Base-by-base conservation (phyloP, 2,797 vertebrate genomes). In the Phataginus tricuspis region DNA sequence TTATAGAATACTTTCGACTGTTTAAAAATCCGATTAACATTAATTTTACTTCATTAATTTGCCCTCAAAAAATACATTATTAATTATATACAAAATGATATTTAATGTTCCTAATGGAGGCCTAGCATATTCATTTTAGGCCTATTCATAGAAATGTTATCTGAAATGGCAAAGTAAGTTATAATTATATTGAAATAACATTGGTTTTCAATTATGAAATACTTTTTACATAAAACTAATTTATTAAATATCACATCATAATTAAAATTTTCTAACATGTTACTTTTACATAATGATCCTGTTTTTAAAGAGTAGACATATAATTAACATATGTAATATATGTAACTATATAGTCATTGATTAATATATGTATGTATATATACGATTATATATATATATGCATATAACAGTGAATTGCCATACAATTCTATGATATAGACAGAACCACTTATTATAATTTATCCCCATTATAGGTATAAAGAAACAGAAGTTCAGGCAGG, bases 41-140 rank as follows among this genome's bases (percentile, higher is more conserved):
- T 97, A 94, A 96, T 96, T 96, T 97, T 90, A 92, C 74, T 94
- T 96, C 90, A 94, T 95, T 96, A 97, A 96, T 95, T 96, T 96
- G 4, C 53, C 57, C 69, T 49, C 96, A 96, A 88, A 88, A 97
- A 96, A 94, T 95, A 78, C 2, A 75, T 94, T 94, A 88, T 78
- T 88, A 92, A 93, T 85, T 93, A 94, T 42, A 92, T 68, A 88
- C 37, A 96, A 95, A 95, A 94, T 93, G 51, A 86, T 95, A 95
- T 80, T 96, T 93, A 90, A 90, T 96, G 92, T 97, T 97, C 53
- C 82, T 95, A 87, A 83, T 88, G 78, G 83, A 97, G 29, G 8
- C 57, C 87, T 92, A 75, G 25, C 37, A 86, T 95, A 82, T 95
- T 94, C 39, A 83, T 93, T 85, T 96, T 49, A 96, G 63, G 45